Base-by-base conservation (phyloP, 2,888 invertebrate genomes). In the Lepidochitona cinerea region DNA sequence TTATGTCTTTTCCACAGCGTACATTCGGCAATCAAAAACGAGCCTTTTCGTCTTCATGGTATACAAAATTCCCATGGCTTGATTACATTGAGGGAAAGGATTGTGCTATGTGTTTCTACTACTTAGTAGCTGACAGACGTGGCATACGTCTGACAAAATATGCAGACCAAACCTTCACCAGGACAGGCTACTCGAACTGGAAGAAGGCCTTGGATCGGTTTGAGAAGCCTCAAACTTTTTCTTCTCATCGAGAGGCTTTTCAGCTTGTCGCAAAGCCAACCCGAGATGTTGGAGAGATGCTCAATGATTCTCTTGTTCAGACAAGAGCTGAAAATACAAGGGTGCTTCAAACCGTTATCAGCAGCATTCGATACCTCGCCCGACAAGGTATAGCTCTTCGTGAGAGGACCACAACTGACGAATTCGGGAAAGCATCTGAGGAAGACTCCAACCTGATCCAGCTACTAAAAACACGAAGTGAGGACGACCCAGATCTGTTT, bases 101-200 rank as follows among this genome's bases (percentile, higher is more conserved):
- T 53, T 52, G 23, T 32, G 74, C 67, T 33, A 49, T 69, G 23
- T 69, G 69, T 49, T 69, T 49, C 35, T 53, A 36, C 54, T 52
- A 18, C 29, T 23, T 0, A 37, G 59, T 59, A 26, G 59, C 23
- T 23, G 59, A 59, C 23, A 70, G 36, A 37, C 5, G 32, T 26
- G 35, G 23, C 36, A 6, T 35, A 32, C 70, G 18, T 33, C 29
- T 36, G 59, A 79, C 37, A 74, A 76, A 59, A 74, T 80, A 79
- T 29, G n/a, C 59, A 68, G 78, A 74, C 26, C 59, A 53, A 33
- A 33, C 70, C 14, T 80, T 76, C 49, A 76, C 75, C 18, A 71
- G 72, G 18, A 64, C 49, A 49, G 77, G 75, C 18, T 80, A 70
- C 54, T 68, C 14, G 18, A 79, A 80, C 67, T 80, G 80, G 80